Percentiles rank a stretch among this genome's conserved stretches.
These are phyloP conservation scores for Acanthisitta chloris DNA, from an alignment of 2,113 vertebrate genomes.

Conservation along the genomic window DNA sequence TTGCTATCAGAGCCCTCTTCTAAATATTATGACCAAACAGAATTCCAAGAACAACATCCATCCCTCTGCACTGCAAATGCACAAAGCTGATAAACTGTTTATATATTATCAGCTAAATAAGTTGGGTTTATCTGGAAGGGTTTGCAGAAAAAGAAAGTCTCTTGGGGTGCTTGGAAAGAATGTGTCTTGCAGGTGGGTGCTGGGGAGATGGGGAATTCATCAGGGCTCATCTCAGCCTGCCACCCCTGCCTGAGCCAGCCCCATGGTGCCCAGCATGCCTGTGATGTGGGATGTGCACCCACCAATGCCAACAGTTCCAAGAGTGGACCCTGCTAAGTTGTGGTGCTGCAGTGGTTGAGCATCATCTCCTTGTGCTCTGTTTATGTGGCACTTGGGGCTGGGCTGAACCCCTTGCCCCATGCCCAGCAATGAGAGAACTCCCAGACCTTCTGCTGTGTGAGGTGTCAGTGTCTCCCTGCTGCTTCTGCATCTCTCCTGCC, in stretches of 20 bases:
- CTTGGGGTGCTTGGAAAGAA: conserved; percentile 58
- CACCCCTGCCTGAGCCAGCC: not conserved
- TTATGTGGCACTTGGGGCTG: not conserved
- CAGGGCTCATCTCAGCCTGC: not conserved
- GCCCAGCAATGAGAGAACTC: not conserved
- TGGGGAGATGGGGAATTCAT: not conserved
- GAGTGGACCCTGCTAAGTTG: not conserved
- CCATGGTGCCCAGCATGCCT: not conserved
- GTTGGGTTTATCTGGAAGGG: conserved; percentile 69
- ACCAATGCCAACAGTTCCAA: not conserved
- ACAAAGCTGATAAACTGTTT: conserved; percentile 77
- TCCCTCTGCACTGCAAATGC: conserved; percentile 71
- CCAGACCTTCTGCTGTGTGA: not conserved
- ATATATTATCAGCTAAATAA: conserved; percentile 73
- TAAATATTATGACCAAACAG: conserved; percentile 81
- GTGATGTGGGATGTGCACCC: not conserved
- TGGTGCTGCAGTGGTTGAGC: not conserved
- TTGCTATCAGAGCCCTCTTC: conserved; percentile 76
- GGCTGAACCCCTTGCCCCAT: not conserved
- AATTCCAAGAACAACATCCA: conserved; percentile 75
- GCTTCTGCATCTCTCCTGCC: not conserved
- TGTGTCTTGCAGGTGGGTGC: conserved; percentile 34
- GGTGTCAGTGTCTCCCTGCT: accelerated
- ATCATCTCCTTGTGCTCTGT: not conserved
- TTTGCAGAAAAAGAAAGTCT: conserved; percentile 65